These are phyloP conservation scores for Cryptoleucopteryx plumbea DNA, from an alignment of 2,113 vertebrate genomes.

Conservation along the genomic window DNA sequence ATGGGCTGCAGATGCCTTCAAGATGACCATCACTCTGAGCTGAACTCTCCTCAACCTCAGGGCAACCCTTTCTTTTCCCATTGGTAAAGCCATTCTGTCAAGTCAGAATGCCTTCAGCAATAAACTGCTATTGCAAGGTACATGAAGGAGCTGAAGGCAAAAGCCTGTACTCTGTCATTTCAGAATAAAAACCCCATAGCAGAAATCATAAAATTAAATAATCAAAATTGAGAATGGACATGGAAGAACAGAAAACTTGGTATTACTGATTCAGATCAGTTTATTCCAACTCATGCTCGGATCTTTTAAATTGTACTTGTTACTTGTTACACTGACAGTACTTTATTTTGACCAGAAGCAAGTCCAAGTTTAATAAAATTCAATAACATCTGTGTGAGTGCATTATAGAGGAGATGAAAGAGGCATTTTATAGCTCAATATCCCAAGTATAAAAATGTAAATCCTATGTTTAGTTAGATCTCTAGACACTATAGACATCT, in stretches of 20 bases:
- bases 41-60: not conserved
- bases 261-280: not conserved
- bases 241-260: not conserved
- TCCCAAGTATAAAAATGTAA: not conserved
- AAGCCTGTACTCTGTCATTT: not conserved
- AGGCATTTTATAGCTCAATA: not conserved
- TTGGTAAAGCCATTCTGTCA: not conserved
- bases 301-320: not conserved
- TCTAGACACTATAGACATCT: not conserved
- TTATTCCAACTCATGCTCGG: not conserved
- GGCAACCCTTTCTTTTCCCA: not conserved
- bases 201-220: not conserved
- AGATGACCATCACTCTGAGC: not conserved
- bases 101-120: not conserved
- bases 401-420: not conserved
- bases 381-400: not conserved
- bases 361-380: not conserved
- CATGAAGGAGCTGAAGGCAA: not conserved
- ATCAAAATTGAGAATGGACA: not conserved
- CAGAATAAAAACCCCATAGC: not conserved
- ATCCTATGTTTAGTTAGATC: not conserved
- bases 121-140: not conserved
- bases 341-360: not conserved
- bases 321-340: not conserved
- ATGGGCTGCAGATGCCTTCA: not conserved